Percentiles rank a stretch among this genome's conserved stretches.
These are phyloP conservation scores for Aphrophora alni DNA, from an alignment of 2,888 invertebrate genomes.

Conservation along the genomic window DNA sequence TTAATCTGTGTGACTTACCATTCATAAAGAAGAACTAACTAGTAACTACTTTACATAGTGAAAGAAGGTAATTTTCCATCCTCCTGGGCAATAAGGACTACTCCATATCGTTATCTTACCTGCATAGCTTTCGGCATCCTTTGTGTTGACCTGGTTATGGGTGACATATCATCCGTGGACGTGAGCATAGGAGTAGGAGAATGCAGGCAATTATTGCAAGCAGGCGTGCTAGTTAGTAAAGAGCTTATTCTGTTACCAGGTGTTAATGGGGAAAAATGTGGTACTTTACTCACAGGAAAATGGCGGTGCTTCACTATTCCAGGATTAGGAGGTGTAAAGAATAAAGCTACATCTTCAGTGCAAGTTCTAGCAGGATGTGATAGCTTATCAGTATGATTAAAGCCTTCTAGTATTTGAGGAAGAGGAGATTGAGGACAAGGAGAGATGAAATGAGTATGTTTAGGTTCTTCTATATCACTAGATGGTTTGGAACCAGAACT, in stretches of 20 bases:
- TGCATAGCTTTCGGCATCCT: slow-evolving; percentile 89
- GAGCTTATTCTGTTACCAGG: slow-evolving; percentile 24
- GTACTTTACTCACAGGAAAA: slow-evolving; percentile 30
- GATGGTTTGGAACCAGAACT: not conserved
- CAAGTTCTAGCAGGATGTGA: not conserved
- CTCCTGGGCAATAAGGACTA: not conserved
- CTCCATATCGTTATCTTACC: slow-evolving; percentile 61
- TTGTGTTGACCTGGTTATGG: slow-evolving; percentile 86
- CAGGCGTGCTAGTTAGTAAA: slow-evolving; percentile 46
- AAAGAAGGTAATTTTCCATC: not conserved
- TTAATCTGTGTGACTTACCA: not conserved
- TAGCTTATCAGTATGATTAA: not conserved
- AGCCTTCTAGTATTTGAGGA: not conserved
- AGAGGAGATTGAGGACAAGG: not conserved
- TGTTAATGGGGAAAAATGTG: slow-evolving; percentile 18
- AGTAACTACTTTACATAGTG: not conserved
- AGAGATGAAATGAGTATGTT: not conserved
- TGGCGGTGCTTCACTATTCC: slow-evolving; percentile 30
- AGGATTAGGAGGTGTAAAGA: slow-evolving; percentile 37
- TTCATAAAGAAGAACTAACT: not conserved
- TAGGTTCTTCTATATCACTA: not conserved
- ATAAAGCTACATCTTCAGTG: slow-evolving; percentile 12
- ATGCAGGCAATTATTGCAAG: slow-evolving; percentile 35
- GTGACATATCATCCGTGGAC: slow-evolving; percentile 68
- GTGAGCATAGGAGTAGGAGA: slow-evolving; percentile 37